Conservation (phyloP, 1,140 invertebrate species). For the Tyrophagus putrescentiae region DNA sequence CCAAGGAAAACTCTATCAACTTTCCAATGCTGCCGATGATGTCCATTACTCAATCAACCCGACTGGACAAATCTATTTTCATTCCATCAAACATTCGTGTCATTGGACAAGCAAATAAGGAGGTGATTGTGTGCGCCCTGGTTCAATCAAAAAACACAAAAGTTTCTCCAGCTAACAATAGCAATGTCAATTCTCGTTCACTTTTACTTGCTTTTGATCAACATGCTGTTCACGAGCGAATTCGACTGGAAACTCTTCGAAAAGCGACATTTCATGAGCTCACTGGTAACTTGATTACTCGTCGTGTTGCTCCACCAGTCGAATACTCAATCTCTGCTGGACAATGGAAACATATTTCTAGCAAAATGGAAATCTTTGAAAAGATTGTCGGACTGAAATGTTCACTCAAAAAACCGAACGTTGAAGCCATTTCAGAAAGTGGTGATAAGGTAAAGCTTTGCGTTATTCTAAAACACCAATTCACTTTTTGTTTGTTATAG, state of each 20-base stretch:
- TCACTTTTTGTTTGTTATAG: too few relatives aligned
- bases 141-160: too few relatives aligned
- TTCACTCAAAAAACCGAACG: too few relatives aligned
- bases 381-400: too few relatives aligned
- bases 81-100: background rate
- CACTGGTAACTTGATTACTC: background rate
- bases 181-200: background rate
- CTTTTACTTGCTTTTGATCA: constrained; percentile 20
- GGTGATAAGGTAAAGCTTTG: too few relatives aligned
- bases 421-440: too few relatives aligned
- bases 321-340: background rate
- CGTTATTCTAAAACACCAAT: too few relatives aligned
- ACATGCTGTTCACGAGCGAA: constrained; percentile 21
- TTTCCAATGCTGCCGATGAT: background rate
- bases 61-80: background rate
- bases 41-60: background rate
- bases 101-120: constrained; percentile 18
- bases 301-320: background rate
- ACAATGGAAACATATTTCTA: background rate
- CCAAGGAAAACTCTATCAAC: too few relatives aligned
- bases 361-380: background rate
- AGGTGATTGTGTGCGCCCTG: constrained; percentile 10
- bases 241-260: constrained; percentile 6
- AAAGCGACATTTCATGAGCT: background rate
- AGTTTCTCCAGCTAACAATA: background rate